Percentiles rank a stretch among this genome's conserved stretches.
These are phyloP conservation scores for Spea hammondii DNA, from an alignment of 2,797 vertebrate genomes.

Conservation along the genomic window DNA sequence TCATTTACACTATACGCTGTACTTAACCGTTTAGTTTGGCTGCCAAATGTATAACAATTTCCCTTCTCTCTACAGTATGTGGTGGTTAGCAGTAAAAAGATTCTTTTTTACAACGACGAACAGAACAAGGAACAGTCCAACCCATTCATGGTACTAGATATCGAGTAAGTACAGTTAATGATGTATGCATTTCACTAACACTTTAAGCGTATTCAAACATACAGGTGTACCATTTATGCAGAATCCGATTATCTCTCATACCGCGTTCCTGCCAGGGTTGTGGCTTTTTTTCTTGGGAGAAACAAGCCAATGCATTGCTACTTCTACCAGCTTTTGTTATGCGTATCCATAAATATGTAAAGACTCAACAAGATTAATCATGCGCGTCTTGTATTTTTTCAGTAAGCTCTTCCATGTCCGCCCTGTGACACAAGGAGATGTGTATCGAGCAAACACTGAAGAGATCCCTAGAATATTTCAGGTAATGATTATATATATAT, in stretches of 20 bases:
- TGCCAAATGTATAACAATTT: conserved; percentile 41
- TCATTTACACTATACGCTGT: too few species aligned
- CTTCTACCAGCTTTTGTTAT: too few species aligned
- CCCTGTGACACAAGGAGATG: conserved; percentile 97
- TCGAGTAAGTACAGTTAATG: conserved; percentile 84
- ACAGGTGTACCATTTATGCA: too few species aligned
- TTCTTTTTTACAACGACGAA: conserved; percentile 97
- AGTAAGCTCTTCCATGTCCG: conserved; percentile 98
- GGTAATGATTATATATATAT: too few species aligned
- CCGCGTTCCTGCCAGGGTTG: too few species aligned
- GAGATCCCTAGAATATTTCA: conserved; percentile 99
- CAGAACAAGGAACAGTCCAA: conserved; percentile 96
- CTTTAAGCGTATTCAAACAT: too few species aligned
- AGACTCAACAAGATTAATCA: not conserved
- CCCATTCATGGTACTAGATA: conserved; percentile 98
- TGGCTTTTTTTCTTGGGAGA: too few species aligned
- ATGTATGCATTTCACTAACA: too few species aligned
- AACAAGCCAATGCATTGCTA: too few species aligned
- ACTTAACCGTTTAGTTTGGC: not conserved
- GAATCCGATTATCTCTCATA: too few species aligned
- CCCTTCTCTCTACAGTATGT: conserved; percentile 83
- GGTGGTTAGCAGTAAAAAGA: conserved; percentile 99
- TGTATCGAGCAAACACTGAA: conserved; percentile 95
- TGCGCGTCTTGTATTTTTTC: conserved; percentile 32
- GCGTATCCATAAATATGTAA: too few species aligned